phyloP scores from a whole-genome alignment of 2,888 invertebrate genomes.

The Autographa pulchrina region DNA sequence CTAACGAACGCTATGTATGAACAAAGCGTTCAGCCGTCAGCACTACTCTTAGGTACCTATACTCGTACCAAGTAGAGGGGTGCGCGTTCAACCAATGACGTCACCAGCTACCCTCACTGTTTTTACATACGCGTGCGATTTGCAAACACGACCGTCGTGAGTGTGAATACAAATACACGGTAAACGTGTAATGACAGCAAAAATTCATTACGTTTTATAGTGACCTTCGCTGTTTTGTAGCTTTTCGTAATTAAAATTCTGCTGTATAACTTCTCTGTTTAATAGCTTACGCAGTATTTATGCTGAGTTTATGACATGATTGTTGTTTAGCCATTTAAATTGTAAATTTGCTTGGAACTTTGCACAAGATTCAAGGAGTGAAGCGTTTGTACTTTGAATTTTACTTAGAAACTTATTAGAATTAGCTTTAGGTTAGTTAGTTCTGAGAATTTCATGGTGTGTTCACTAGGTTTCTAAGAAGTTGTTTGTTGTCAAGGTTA shows the following conservation, averaged over 20 bases:
- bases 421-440: conserved; percentile 5
- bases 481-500: neutral
- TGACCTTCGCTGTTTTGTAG: conserved; percentile 53
- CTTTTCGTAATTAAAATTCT: conserved; percentile 59
- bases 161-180: conserved; percentile 66
- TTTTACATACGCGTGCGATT: conserved; percentile 64
- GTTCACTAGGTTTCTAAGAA: neutral
- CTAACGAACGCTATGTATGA: conserved; percentile 36
- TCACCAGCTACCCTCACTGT: conserved; percentile 71
- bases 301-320: conserved; percentile 49
- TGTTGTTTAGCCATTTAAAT: conserved; percentile 58
- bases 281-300: conserved; percentile 53
- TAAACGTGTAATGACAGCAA: conserved; percentile 59
- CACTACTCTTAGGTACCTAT: conserved; percentile 49
- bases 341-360: conserved; percentile 52
- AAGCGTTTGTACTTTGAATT: conserved; percentile 13
- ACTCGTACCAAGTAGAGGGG: conserved; percentile 65
- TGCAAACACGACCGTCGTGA: conserved; percentile 70
- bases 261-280: conserved; percentile 57
- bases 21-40: conserved; percentile 48
- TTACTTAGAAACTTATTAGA: neutral
- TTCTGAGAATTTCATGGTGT: neutral
- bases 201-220: conserved; percentile 54
- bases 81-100: conserved; percentile 85
- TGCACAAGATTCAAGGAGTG: conserved; percentile 29